A percentile compares a stretch with the other conserved stretches of the same genome.
These are phyloP conservation scores for Eristalis pertinax DNA, from an alignment of 2,888 invertebrate species.

Conservation along the genomic window DNA sequence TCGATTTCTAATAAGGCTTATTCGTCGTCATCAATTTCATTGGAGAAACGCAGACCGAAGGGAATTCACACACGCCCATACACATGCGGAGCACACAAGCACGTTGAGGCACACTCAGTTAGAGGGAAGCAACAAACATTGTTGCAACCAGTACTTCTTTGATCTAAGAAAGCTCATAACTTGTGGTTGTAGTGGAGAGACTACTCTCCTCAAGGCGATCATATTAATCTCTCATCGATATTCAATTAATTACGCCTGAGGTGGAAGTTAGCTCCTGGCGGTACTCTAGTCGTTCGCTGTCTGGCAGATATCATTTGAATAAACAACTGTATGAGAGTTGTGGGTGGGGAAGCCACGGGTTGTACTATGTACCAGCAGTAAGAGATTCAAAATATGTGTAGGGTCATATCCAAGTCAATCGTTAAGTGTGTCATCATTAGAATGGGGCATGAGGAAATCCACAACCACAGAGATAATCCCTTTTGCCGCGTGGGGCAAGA, in stretches of 20 bases:
- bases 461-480: background rate
- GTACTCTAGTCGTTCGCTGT: slow-evolving; percentile 38
- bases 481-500: background rate
- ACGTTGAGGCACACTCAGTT: too few species aligned
- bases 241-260: slow-evolving; percentile 56
- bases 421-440: slow-evolving; percentile 48
- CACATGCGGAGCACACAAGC: background rate
- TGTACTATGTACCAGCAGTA: background rate
- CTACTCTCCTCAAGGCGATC: slow-evolving; percentile 40
- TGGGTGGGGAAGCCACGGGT: background rate
- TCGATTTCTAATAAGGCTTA: slow-evolving; percentile 47
- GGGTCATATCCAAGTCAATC: slow-evolving; percentile 45
- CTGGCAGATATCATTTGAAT: slow-evolving; percentile 55
- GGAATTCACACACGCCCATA: background rate
- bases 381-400: slow-evolving; percentile 3
- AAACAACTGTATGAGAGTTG: slow-evolving; percentile 44
- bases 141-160: slow-evolving; percentile 58
- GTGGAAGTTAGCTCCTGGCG: slow-evolving; percentile 36
- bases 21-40: slow-evolving; percentile 28
- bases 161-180: slow-evolving; percentile 60
- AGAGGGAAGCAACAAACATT: slow-evolving; percentile 34
- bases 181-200: slow-evolving; percentile 22
- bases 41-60: slow-evolving; percentile 1
- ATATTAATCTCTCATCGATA: slow-evolving; percentile 67
- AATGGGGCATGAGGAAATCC: slow-evolving; percentile 38